Evolutionary conservation across 2,888 invertebrate species (phyloP).

Genomic region (Antheraea assamensis): DNA sequence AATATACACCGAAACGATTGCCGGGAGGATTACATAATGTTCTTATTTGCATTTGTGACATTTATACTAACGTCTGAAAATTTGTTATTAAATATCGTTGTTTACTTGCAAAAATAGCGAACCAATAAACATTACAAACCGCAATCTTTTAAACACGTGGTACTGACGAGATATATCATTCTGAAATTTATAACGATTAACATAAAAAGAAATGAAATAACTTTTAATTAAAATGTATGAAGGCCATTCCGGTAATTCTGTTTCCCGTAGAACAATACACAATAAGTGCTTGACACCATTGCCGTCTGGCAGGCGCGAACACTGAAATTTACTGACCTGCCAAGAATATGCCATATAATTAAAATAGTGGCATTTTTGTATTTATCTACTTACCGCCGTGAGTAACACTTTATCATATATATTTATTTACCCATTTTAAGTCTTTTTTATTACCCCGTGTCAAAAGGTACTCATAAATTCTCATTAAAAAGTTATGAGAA

Average conservation of each 20-base stretch:
- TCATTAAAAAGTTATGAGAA: no score
- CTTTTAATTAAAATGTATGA: slow-evolving; percentile 2
- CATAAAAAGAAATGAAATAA: neutral
- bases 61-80: neutral
- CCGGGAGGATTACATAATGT: neutral
- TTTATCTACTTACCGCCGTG: neutral
- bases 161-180: no score
- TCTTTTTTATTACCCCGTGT: no score
- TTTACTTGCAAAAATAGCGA: neutral
- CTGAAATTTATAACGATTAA: no score
- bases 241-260: slow-evolving; percentile 9
- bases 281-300: slow-evolving; percentile 14
- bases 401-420: neutral
- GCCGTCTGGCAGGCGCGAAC: slow-evolving; percentile 3
- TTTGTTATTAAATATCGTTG: neutral
- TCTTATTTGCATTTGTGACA: neutral
- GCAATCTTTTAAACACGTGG: neutral
- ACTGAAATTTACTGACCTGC: slow-evolving; percentile 5
- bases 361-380: neutral
- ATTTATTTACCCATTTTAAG: neutral
- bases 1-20: neutral
- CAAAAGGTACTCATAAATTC: no score
- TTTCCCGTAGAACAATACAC: slow-evolving; percentile 12
- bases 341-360: slow-evolving; percentile 13
- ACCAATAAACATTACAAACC: neutral